A percentile compares a stretch with the other conserved stretches of the same genome.
Conservation (phyloP, 2,888 invertebrate species). For the Colletes collaris region DNA sequence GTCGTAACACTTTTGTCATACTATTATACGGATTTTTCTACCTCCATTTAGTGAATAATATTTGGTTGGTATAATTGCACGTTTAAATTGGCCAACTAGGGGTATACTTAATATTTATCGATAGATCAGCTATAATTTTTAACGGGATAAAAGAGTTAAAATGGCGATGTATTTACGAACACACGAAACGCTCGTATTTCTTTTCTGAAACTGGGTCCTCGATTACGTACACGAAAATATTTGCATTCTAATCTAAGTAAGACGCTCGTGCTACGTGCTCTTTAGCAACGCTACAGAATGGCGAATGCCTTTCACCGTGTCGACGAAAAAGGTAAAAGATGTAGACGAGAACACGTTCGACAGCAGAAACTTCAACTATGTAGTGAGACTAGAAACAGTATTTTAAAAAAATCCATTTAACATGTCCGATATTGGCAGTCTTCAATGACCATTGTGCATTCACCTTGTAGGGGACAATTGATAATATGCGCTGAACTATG, state of each 20-base stretch:
- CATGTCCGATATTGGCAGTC: slow-evolving; percentile 17
- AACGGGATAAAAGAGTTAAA: background rate
- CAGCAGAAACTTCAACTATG: background rate
- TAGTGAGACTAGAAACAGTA: background rate
- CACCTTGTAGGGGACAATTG: slow-evolving; percentile 28
- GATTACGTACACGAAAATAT: background rate
- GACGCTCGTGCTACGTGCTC: slow-evolving; percentile 4
- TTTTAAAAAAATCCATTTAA: slow-evolving; percentile 13
- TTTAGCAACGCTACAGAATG: slow-evolving; percentile 14
- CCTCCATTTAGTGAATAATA: no score
- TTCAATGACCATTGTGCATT: slow-evolving; percentile 34
- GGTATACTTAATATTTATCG: no score
- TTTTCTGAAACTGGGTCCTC: background rate
- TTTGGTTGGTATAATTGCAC: no score
- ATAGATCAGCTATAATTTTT: no score
- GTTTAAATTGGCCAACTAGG: no score
- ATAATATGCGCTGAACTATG: slow-evolving; percentile 4
- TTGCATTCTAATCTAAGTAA: slow-evolving; percentile 8
- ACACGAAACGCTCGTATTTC: background rate
- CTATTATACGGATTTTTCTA: no score
- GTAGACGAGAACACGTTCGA: slow-evolving; percentile 1
- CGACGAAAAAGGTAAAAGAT: slow-evolving; percentile 13
- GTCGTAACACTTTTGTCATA: no score
- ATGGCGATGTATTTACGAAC: background rate
- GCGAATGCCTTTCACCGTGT: slow-evolving; percentile 31